Evolutionary conservation across 2,797 vertebrate species (phyloP), one percentile per base, ranked within the genome.

Genomic region (Anniella stebbinsi): DNA sequence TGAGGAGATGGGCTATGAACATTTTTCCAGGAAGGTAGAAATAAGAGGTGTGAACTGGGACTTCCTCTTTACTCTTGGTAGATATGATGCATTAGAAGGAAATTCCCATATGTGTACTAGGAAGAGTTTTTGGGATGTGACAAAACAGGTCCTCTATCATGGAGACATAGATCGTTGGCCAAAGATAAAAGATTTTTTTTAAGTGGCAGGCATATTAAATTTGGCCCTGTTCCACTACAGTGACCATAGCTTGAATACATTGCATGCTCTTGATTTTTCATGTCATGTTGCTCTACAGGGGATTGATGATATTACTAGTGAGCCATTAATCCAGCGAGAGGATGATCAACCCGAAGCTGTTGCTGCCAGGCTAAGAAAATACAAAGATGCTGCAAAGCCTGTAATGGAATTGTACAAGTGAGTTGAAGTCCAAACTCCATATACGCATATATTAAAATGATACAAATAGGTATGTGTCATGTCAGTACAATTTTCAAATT

Each of bases 401-500:
- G 98, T 99, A 80, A 98, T 98, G 6, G 97, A 99, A 88, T 90
- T 99, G 57, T 99, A 99, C 97, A 99, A 98, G 98, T 99, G 93
- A 98, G 98, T 98, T 41, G 70, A 45, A 33, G 10, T 0, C 0
- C 13, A 17, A 77, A 28, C 25, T 69, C 21, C 21, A 23, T 38
- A 57, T 38, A 25, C 67, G 25, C 78, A 38, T 67, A 10, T 76
- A 18, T 84, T 38, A 36, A 57, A 88, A 41, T 23, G 36, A 28
- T 81, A 54, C 4, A 38, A 70, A 87, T 54, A 54, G 36, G 17
- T 54, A 38, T 70, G 72, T 21, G 28, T 33, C 17, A 76, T 76
- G 33, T 48, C 8, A 41, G 18, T 69, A 38, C 25, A 23, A 18
- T 41, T 84, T 69, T 80, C 13, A 87, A 11, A 70, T 80, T 36